Evolutionary conservation across 2,797 vertebrate species (phyloP).

Genomic region (Gallirallus australis): DNA sequence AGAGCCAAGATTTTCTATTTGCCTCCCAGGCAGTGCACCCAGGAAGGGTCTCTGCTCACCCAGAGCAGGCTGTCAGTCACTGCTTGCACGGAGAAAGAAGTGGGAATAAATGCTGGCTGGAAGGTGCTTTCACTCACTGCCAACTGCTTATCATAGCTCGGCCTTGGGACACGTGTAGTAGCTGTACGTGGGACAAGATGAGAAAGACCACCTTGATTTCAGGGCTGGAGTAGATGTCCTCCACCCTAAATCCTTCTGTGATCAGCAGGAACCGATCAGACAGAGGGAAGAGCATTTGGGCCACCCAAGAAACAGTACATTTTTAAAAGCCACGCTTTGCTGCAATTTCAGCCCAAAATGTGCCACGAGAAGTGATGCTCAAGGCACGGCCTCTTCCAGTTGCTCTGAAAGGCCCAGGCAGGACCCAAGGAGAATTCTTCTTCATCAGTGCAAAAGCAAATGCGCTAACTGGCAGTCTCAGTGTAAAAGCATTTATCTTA

Average conservation of each 20-base stretch:
- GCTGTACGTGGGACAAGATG: accelerated
- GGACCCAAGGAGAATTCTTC: background rate
- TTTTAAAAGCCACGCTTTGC: accelerated
- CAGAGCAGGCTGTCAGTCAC: background rate
- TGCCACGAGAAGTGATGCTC: background rate
- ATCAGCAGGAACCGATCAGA: background rate
- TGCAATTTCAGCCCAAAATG: background rate
- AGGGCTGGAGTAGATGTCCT: background rate
- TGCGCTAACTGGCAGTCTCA: background rate
- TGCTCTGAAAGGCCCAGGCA: background rate
- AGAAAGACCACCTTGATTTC: background rate
- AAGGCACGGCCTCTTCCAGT: background rate
- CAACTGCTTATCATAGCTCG: accelerated
- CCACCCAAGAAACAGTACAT: background rate
- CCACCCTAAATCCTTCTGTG: background rate
- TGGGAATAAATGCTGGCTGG: background rate
- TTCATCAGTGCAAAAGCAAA: background rate
- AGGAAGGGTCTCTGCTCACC: background rate
- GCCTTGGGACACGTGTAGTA: accelerated
- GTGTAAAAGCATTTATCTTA: background rate
- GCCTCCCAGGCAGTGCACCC: background rate
- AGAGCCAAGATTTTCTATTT: background rate
- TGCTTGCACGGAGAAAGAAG: accelerated
- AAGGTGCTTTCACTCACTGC: background rate
- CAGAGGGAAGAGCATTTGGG: background rate